Evolutionary conservation across 2,888 invertebrate species (phyloP).

Genomic region (Mystacides longicornis): DNA sequence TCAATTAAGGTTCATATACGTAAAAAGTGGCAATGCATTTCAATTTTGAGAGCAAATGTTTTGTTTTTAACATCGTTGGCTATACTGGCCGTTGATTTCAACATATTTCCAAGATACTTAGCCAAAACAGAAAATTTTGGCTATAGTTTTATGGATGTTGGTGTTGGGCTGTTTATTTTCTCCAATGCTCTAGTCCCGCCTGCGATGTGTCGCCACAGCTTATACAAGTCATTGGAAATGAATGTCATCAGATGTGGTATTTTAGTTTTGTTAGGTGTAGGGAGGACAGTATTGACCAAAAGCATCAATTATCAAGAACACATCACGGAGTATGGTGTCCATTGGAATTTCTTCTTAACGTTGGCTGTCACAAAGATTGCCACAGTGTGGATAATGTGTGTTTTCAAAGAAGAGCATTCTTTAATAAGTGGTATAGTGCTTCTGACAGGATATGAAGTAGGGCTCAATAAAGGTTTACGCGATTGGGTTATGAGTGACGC

Average conservation of each 20-base stretch:
- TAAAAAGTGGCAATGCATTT: slow-evolving; percentile 44
- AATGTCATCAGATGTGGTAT: slow-evolving; percentile 37
- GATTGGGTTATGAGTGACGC: slow-evolving; percentile 60
- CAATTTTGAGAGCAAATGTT: slow-evolving; percentile 61
- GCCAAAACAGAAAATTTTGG: slow-evolving; percentile 86
- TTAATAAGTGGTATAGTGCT: slow-evolving; percentile 50
- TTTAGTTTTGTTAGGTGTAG: slow-evolving; percentile 52
- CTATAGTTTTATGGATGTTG: slow-evolving; percentile 89
- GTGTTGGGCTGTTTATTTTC: slow-evolving; percentile 82
- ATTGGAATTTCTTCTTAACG: slow-evolving; percentile 98
- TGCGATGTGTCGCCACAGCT: slow-evolving; percentile 38
- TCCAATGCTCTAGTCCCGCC: slow-evolving; percentile 70
- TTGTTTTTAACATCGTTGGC: slow-evolving; percentile 69
- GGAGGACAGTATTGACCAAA: slow-evolving; percentile 53
- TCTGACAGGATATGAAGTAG: slow-evolving; percentile 57
- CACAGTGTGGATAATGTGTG: slow-evolving; percentile 53
- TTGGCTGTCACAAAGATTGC: slow-evolving; percentile 74
- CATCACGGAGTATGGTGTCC: slow-evolving; percentile 89
- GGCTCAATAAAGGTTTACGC: slow-evolving; percentile 56
- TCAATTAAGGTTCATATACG: slow-evolving; percentile 25
- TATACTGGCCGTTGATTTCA: slow-evolving; percentile 93
- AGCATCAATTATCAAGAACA: slow-evolving; percentile 77
- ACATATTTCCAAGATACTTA: slow-evolving; percentile 73
- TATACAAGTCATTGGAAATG: slow-evolving; percentile 27
- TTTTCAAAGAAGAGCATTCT: slow-evolving; percentile 45